A percentile compares a stretch with the other conserved stretches of the same genome.
These are phyloP conservation scores for Lysiphlebus fabarum DNA, from an alignment of 1,140 invertebrate genomes.

Conservation along the genomic window DNA sequence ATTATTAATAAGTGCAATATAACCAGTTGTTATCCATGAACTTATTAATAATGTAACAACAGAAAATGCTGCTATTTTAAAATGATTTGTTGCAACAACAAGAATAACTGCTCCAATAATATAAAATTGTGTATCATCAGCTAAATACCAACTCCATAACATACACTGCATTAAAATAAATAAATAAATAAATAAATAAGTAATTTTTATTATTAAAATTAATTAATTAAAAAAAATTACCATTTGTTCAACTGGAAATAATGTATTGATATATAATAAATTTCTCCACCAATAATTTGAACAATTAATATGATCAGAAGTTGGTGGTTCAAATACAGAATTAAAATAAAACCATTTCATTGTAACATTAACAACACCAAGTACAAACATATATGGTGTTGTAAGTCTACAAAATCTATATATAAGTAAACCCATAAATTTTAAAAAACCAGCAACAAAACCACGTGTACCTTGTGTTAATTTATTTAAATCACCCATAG, in stretches of 20 bases:
- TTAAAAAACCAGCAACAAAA: slow-evolving; percentile 65
- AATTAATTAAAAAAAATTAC: slow-evolving; percentile 50
- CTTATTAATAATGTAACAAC: slow-evolving; percentile 66
- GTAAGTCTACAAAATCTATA: slow-evolving; percentile 78
- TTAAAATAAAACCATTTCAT: slow-evolving; percentile 81
- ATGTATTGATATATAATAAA: slow-evolving; percentile 77
- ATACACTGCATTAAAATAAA: slow-evolving; percentile 70
- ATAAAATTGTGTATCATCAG: slow-evolving; percentile 83
- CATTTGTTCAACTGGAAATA: slow-evolving; percentile 83
- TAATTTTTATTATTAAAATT: slow-evolving; percentile 17
- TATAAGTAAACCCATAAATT: slow-evolving; percentile 74
- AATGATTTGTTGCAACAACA: slow-evolving; percentile 72
- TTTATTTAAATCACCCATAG: slow-evolving; percentile 73
- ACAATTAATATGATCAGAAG: slow-evolving; percentile 75
- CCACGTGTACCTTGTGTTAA: slow-evolving; percentile 69
- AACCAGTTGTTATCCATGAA: slow-evolving; percentile 74
- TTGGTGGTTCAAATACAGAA: slow-evolving; percentile 78
- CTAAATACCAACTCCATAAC: slow-evolving; percentile 87
- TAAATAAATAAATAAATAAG: slow-evolving; percentile 17
- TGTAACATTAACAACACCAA: slow-evolving; percentile 73
- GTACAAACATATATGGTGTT: slow-evolving; percentile 77
- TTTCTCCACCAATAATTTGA: slow-evolving; percentile 85
- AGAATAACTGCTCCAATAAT: slow-evolving; percentile 74
- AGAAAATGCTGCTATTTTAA: slow-evolving; percentile 66
- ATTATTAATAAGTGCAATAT: slow-evolving; percentile 74